A percentile compares a stretch with the other conserved stretches of the same genome.
Conservation (phyloP, 2,797 vertebrate genomes). For the Gymnoscopelus braueri region DNA sequence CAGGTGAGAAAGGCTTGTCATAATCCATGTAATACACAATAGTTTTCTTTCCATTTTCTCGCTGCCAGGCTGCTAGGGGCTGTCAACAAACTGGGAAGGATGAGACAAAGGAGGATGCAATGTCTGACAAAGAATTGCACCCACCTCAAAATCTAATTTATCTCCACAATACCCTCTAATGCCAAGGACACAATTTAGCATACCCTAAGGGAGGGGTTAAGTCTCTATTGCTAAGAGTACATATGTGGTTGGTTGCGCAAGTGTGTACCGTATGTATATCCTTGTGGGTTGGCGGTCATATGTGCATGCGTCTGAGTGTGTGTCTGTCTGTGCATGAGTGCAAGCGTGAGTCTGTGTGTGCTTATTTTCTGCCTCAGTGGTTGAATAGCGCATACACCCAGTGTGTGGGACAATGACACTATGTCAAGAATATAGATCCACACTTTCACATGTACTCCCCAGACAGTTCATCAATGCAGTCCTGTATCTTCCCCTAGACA, state of each 20-base stretch:
- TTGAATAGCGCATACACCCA: too few species aligned
- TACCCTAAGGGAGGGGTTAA: not conserved
- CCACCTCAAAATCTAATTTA: slow-evolving; percentile 36
- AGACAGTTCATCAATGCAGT: not conserved
- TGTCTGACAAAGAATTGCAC: slow-evolving; percentile 21
- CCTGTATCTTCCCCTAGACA: not conserved
- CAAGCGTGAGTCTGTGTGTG: not conserved
- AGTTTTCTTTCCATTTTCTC: slow-evolving; percentile 26
- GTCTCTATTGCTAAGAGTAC: not conserved
- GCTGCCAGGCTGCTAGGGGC: slow-evolving; percentile 27
- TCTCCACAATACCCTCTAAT: slow-evolving; percentile 2
- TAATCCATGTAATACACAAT: slow-evolving; percentile 21
- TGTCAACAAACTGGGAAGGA: slow-evolving; percentile 22
- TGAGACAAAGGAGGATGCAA: slow-evolving; percentile 22
- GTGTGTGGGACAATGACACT: too few species aligned
- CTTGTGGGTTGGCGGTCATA: not conserved
- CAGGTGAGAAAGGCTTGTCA: slow-evolving; percentile 31
- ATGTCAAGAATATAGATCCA: not conserved
- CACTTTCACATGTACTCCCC: not conserved
- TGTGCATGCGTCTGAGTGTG: not conserved
- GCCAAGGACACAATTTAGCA: not conserved
- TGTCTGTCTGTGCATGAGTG: slow-evolving; percentile 4
- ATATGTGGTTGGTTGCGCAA: not conserved
- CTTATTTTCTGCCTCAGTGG: not conserved
- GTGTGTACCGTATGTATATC: slow-evolving; percentile 9